Base-by-base conservation (phyloP, 2,888 invertebrate genomes). In the Trichopoda pennipes region DNA sequence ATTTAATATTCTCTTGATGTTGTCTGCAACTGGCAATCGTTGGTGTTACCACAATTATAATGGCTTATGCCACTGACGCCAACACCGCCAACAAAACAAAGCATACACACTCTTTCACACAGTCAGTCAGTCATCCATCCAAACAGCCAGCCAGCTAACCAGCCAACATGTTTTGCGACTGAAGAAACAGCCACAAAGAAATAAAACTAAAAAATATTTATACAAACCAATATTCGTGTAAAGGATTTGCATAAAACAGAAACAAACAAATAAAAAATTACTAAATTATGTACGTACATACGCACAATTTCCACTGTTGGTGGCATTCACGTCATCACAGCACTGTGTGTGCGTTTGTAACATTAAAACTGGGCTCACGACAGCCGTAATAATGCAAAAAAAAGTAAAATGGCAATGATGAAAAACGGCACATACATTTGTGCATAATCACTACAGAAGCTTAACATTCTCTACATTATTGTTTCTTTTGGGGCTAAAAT, bases 21-120 rank as follows among this genome's bases (percentile, higher is more conserved):
- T 82, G 70, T 82, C 82, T 82, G 82, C 70, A 79, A 82, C 78
- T 79, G 82, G 79, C 82, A 82, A 75, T 79, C 55, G 81, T 61
- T 82, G 82, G 82, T 82, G 82, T 82, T 82, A 82, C 75, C 82
- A 66, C 82, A 82, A 82, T 82, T 82, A 82, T 82, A 82, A 82
- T 79, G 82, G 82, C 79, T 82, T 75, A 82, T 82, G 82, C 82
- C 79, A 82, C 79, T 79, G 82, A 82, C 82, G 82, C 82, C 82
- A 82, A 82, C 79, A 82, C 82, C 82, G 79, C 79, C 79, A 82
- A 79, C 78, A 75, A 79, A 75, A 75, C 51, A 44, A 56, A 80
- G 64, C 64, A 75, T 49, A 73, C 61, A 32, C 51, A 49, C 17
- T 38, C 55, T 47, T 14, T 23, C 56, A 16, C 28, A 49, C 58